Evolutionary conservation across 2,888 invertebrate species (phyloP), one percentile per base, ranked within the genome.

Genomic region (Clistopyga incitator): DNA sequence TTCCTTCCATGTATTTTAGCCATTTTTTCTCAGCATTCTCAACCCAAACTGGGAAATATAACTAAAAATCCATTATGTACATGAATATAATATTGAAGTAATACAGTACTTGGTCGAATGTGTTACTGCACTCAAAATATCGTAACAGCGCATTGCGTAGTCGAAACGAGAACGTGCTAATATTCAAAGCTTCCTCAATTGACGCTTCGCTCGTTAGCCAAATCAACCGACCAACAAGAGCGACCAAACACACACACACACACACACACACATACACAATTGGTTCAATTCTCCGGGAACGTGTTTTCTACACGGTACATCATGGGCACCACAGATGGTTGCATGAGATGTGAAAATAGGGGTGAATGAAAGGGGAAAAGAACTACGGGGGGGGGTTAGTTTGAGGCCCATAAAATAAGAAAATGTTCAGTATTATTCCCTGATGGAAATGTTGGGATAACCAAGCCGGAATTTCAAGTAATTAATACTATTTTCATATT

Each of bases 161-260:
- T 80, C 71, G 61, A 75, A 84, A 81, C 75, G 64, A 67, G 68
- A 79, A 67, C 70, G 71, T 76, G 54, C 80, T 74, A 85, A 78
- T 84, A 86, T 87, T 86, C 86, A 88, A 87, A 88, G 83, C 90
- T 88, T 83, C 86, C 84, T 87, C 88, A 89, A 91, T 90, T 90
- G 89, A 86, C 89, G 84, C 81, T 84, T 81, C 67, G 81, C 82
- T 87, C 85, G 89, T 90, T 90, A 88, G 90, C 86, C 86, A 79
- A 84, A 87, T 79, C 86, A 88, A 87, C 88, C 89, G 89, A 88
- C 88, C 87, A 89, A 90, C 91, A 89, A 89, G 86, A 87, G 83
- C 84, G 84, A 78, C 82, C 64, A 81, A 76, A 76, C 76, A 72
- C 59, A 64, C 71, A n/a, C 52, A 50, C 47, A 29, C 29, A 29